A percentile compares a stretch with the other conserved stretches of the same genome.
Evolutionary conservation across 2,113 vertebrate genomes (phyloP).

Genomic region (Eonycteris spelaea): DNA sequence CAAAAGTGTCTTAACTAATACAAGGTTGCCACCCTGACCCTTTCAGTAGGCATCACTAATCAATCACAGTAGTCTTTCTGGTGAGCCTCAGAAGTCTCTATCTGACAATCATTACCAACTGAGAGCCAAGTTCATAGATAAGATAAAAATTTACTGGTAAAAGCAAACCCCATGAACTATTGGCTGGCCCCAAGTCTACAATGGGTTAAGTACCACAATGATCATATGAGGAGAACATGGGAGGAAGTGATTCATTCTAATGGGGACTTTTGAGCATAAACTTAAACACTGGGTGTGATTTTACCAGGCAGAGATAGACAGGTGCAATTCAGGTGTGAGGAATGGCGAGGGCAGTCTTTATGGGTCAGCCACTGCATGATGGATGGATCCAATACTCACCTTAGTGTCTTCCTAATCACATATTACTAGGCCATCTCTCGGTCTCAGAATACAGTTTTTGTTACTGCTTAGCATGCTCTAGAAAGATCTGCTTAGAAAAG

Average conservation of each 20-base stretch:
- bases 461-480: neutral
- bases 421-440: neutral
- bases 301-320: neutral
- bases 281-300: neutral
- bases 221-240: neutral
- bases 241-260: neutral
- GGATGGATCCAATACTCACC: neutral
- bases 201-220: neutral
- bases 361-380: neutral
- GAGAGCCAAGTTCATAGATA: conserved; percentile 35
- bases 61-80: neutral
- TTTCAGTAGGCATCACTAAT: conserved; percentile 38
- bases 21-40: neutral
- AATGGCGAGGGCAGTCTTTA: neutral
- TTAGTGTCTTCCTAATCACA: neutral
- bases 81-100: neutral
- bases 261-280: neutral
- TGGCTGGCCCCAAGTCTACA: neutral
- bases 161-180: neutral
- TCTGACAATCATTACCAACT: neutral
- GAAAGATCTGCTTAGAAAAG: neutral
- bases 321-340: neutral
- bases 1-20: conserved; percentile 11
- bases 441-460: neutral
- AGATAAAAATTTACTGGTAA: conserved; percentile 28